Evolutionary conservation across 2,888 invertebrate genomes (phyloP), one percentile per base, ranked within the genome.

Genomic region (Drosophila anomelani): DNA sequence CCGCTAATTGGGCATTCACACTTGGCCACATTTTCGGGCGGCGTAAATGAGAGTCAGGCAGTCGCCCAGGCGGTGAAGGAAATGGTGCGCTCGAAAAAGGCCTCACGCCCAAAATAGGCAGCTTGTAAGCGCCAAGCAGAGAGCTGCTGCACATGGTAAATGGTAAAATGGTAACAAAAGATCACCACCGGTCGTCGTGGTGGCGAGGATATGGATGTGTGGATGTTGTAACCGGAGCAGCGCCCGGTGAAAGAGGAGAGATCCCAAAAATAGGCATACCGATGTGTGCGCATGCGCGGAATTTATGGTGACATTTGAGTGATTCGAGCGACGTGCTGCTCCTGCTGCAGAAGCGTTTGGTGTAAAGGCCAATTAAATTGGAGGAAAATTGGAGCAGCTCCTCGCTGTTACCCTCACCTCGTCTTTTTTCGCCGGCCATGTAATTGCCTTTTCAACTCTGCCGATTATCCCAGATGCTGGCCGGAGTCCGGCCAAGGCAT

Each of bases 301-400:
- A 88, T 88, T 88, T 90, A 88, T 88, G 89, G 90, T 89, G 88
- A 90, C 90, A 89, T 88, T 85, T 88, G 85, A 89, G 86, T 87
- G 86, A 85, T 89, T 86, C 85, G 88, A 74, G 76, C 85, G 83
- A 85, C 83, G 86, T 85, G 89, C 80, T 61, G 75, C 74, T 82
- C 64, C 68, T 61, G 76, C 60, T 59, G 70, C 75, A 61, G 54
- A 74, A 78, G 77, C 70, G 71, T 70, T 73, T 79, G 78, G 85
- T 82, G 76, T 78, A 79, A 81, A 76, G 78, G 80, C 90, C 86
- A 87, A 87, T 87, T 87, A 87, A 83, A 85, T 83, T 88, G 80
- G 63, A 63, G 72, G 74, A 79, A 83, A 86, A 87, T 85, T 87
- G 88, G 81, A 84, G 74, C 88, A 89, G 72, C 79, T 67, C 79